phyloP scores from a whole-genome alignment of 2,797 vertebrate genomes.

The Otus scops region DNA sequence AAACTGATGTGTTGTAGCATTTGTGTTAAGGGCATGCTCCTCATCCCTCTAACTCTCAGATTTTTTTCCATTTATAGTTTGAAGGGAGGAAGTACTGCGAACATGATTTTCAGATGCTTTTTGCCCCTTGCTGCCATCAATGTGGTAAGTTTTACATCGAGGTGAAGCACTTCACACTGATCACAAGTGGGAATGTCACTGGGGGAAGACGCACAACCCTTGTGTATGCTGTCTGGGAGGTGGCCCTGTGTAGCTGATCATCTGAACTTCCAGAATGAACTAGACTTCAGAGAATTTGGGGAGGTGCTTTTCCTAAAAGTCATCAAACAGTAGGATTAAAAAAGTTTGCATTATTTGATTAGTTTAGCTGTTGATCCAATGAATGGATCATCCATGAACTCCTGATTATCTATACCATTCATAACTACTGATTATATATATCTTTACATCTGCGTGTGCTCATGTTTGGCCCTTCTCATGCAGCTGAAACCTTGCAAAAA shows the following conservation, averaged over 20 bases:
- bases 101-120: constrained; percentile 99
- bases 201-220: background rate
- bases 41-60: background rate
- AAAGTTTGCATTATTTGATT: background rate
- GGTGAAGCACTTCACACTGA: background rate
- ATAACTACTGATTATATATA: background rate
- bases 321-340: background rate
- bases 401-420: background rate
- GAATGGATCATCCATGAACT: background rate
- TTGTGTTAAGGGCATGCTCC: background rate
- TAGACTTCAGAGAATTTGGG: background rate
- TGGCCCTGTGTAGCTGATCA: background rate
- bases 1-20: background rate
- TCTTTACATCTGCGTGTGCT: background rate
- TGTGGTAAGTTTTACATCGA: constrained; percentile 85
- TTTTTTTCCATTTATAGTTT: constrained; percentile 82
- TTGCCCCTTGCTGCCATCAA: constrained; percentile 97
- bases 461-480: background rate
- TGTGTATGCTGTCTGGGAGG: background rate
- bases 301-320: background rate
- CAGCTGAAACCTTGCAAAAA: background rate
- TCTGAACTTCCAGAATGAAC: background rate
- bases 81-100: constrained; percentile 99
- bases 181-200: background rate
- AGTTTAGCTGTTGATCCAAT: background rate